These are phyloP conservation scores for Pangasius larnaudii DNA, from an alignment of 2,797 vertebrate genomes.

Conservation along the genomic window DNA sequence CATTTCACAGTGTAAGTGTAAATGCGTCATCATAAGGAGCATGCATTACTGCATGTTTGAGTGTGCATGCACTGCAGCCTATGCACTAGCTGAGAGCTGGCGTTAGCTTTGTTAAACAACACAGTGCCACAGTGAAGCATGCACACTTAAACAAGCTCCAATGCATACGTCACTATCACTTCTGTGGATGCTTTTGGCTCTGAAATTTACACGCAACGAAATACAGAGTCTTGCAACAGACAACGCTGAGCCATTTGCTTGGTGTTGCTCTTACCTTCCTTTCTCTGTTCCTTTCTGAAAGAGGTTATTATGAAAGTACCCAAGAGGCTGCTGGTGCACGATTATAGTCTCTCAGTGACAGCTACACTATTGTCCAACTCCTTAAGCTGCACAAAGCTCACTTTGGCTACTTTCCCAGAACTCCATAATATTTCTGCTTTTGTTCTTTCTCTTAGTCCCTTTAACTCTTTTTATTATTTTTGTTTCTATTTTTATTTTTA, in stretches of 20 bases:
- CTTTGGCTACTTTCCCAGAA: conserved; percentile 71
- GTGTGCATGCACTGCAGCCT: not conserved
- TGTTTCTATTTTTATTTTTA: conserved; percentile 43
- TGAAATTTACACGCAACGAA: not conserved
- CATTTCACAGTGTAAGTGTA: not conserved
- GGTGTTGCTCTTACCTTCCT: not conserved
- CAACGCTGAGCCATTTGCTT: not conserved
- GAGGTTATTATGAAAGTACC: not conserved
- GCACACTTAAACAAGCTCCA: not conserved
- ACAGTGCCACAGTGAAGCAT: not conserved
- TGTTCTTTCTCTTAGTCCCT: not conserved
- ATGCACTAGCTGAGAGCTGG: not conserved
- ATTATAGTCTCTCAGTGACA: conserved; percentile 59
- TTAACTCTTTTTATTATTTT: conserved; percentile 34
- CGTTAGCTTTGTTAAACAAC: not conserved
- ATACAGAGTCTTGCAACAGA: not conserved
- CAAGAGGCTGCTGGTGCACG: conserved; percentile 50
- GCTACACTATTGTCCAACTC: conserved; percentile 61
- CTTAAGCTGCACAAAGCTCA: conserved; percentile 53
- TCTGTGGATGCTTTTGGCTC: not conserved
- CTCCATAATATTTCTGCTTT: conserved; percentile 6
- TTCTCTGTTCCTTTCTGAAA: not conserved
- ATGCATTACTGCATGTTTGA: not conserved
- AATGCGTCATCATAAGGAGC: not conserved
- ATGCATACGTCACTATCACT: not conserved